Evolutionary conservation across 2,888 invertebrate genomes (phyloP), one percentile per base, ranked within the genome.

Genomic region (Eupithecia centaureata): DNA sequence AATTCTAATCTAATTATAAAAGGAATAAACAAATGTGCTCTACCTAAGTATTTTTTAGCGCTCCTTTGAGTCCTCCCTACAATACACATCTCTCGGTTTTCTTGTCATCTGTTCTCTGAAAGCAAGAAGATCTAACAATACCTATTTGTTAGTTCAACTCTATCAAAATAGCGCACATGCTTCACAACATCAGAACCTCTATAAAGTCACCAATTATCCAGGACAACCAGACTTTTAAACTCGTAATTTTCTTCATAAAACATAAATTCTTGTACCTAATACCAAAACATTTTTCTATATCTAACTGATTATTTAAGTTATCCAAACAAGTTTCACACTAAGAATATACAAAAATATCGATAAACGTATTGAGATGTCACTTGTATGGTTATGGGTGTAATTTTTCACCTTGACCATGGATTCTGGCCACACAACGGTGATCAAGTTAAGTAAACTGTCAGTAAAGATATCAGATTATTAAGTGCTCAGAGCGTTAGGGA

Each of bases 371-470:
- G 72, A 76, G 70, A 74, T 67, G 74, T 74, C 74, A 69, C 69
- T 70, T 54, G 63, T 63, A 61, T 58, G 68, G 68, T 63, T 69
- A 70, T 71, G 59, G 70, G 78, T 77, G 84, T 82, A 85, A 88
- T 90, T 90, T 90, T 88, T 91, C 90, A 89, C 83, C 79, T 89
- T 84, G 85, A 56, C 12, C 35, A 42, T 59, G 27, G 27, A 27
- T 47, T 32, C 3, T 2, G 42, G 47, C 22, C 18, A 69, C 54
- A 69, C 65, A 54, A 60, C n/a, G 42, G 65, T 59, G 32, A 38
- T 28, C 38, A 33, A 28, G 12, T 15, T 30, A 38, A 51, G 12
- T 28, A 28, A 42, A 65, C 54, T 59, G 65, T 65, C 62, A 22
- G 35, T 61, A 25, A 63, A 18, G 10, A 15, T 33, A 27, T 15